These are phyloP conservation scores for Sebastes vulpes DNA, from an alignment of 2,797 vertebrate genomes.

Conservation along the genomic window DNA sequence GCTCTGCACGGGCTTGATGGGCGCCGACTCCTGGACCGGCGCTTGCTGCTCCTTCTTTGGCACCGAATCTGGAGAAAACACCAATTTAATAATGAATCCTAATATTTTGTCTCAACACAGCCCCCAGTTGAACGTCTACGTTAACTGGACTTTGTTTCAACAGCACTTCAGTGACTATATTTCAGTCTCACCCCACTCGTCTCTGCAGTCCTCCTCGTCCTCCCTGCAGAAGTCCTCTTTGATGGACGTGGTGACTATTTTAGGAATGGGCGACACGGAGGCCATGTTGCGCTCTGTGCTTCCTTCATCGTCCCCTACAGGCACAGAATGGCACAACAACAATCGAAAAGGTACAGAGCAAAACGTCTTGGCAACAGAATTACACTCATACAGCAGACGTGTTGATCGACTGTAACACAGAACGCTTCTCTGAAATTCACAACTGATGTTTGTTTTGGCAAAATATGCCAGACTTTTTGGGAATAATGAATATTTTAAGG, in stretches of 20 bases:
- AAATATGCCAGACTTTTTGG: neutral
- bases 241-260: constrained; percentile 83
- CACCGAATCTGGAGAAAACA: constrained; percentile 45
- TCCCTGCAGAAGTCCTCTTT: constrained; percentile 77
- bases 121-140: neutral
- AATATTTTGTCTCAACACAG: neutral
- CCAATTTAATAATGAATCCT: neutral
- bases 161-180: neutral
- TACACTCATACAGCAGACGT: neutral
- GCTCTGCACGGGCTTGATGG: constrained; percentile 78
- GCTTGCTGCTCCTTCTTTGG: constrained; percentile 65
- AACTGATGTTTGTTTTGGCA: neutral
- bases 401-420: constrained; percentile 1
- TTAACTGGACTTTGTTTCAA: neutral
- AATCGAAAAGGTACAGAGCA: neutral
- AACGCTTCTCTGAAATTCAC: neutral
- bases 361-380: neutral
- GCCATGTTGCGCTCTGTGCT: constrained; percentile 71
- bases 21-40: constrained; percentile 72
- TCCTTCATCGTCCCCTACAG: constrained; percentile 54
- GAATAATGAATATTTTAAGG: neutral
- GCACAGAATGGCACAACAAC: neutral
- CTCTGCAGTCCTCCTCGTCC: constrained; percentile 64
- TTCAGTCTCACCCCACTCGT: constrained; percentile 74
- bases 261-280: constrained; percentile 79